Evolutionary conservation across 2,113 vertebrate species (phyloP).

Genomic region (Salvelinus fontinalis): DNA sequence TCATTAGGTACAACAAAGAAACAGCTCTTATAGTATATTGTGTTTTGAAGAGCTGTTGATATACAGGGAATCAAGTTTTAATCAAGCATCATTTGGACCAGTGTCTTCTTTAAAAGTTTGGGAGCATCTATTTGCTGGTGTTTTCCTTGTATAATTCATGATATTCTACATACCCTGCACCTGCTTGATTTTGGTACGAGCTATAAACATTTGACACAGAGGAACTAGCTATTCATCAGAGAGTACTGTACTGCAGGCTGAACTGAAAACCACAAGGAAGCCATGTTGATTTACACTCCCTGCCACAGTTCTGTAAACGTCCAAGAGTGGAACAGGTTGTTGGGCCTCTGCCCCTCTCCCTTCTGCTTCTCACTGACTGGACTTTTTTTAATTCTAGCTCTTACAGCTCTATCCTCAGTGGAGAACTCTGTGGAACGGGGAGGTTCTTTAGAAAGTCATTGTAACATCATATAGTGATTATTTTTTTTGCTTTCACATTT

Average conservation of each 20-base stretch:
- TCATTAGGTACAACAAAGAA: no score
- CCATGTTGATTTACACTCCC: background rate
- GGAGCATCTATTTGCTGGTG: no score
- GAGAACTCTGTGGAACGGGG: background rate
- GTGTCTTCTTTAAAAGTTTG: no score
- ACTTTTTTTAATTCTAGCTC: background rate
- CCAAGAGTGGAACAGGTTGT: background rate
- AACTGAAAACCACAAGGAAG: background rate
- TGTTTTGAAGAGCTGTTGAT: no score
- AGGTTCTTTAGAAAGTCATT: constrained; percentile 30
- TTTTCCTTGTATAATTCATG: no score
- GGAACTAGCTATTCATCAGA: background rate
- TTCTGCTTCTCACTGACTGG: background rate
- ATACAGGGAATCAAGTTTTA: no score
- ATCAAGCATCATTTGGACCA: no score
- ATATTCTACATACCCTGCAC: no score
- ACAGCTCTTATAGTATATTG: no score
- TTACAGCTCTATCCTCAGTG: background rate
- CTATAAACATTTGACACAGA: background rate
- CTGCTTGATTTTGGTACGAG: no score
- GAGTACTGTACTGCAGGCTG: background rate
- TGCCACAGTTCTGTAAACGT: background rate
- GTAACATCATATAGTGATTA: constrained; percentile 42
- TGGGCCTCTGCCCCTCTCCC: no score
- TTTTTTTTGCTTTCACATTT: constrained; percentile 49